These are phyloP conservation scores for Dinocampus coccinellae DNA, from an alignment of 2,888 invertebrate species.

Conservation along the genomic window DNA sequence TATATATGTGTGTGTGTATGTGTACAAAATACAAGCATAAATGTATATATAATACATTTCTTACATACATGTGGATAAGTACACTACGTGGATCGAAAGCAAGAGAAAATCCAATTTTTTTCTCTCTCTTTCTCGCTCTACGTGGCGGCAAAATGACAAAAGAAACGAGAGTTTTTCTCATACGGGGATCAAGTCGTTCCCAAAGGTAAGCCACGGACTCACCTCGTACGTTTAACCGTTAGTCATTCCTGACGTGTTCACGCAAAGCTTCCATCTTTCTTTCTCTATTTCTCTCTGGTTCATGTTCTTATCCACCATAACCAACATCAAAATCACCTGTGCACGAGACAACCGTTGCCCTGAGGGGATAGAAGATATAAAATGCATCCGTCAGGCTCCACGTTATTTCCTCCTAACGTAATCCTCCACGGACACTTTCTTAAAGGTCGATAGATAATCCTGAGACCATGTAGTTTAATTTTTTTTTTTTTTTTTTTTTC, in stretches of 20 bases:
- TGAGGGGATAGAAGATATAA: constrained; percentile 49
- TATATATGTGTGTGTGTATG: background rate
- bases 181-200: constrained; percentile 38
- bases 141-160: constrained; percentile 35
- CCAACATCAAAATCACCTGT: constrained; percentile 39
- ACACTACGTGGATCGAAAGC: background rate
- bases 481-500: too few relatives aligned
- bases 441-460: constrained; percentile 22
- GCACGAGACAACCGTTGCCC: constrained; percentile 31
- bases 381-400: constrained; percentile 55
- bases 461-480: background rate
- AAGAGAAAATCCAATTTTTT: constrained; percentile 2
- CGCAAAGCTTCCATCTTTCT: constrained; percentile 29
- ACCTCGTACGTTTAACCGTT: constrained; percentile 35
- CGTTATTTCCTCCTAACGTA: constrained; percentile 21
- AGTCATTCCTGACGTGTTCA: constrained; percentile 41
- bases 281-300: constrained; percentile 26
- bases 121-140: background rate
- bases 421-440: constrained; percentile 20
- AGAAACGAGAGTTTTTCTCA: constrained; percentile 19
- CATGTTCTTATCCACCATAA: constrained; percentile 26
- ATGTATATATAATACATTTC: background rate
- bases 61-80: background rate
- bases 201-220: constrained; percentile 39
- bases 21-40: background rate